Evolutionary conservation across 2,888 invertebrate species (phyloP).

Genomic region (Beris chalybata): DNA sequence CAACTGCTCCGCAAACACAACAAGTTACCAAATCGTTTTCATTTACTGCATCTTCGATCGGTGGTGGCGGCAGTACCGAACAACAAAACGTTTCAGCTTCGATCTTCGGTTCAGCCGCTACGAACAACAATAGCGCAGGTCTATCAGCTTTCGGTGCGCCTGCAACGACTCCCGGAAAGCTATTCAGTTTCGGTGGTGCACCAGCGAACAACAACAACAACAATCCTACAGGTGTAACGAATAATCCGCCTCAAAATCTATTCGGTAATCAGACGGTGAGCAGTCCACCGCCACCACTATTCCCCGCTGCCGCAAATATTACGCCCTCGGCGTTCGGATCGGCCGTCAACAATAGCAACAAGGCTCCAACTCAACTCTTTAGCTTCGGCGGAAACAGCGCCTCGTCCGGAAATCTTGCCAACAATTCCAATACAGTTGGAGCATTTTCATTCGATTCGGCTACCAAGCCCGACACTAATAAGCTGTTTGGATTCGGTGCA

Average conservation of each 20-base stretch:
- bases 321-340: constrained; percentile 10
- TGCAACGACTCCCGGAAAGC: constrained; percentile 21
- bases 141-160: constrained; percentile 7
- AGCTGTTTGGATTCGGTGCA: constrained; percentile 20
- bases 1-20: neutral
- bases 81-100: neutral
- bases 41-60: neutral
- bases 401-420: neutral
- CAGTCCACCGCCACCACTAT: constrained; percentile 2
- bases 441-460: neutral
- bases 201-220: constrained; percentile 12
- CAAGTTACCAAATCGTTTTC: neutral
- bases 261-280: constrained; percentile 11
- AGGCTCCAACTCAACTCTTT: constrained; percentile 4
- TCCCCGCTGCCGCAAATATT: constrained; percentile 5
- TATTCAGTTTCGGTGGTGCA: constrained; percentile 12
- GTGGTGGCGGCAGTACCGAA: neutral
- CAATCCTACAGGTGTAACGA: neutral
- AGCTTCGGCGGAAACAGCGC: neutral
- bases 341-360: neutral
- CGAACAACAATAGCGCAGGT: neutral
- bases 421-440: neutral
- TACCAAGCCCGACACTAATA: neutral
- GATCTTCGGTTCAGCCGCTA: constrained; percentile 2
- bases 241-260: constrained; percentile 2